These are phyloP conservation scores for Vollenhovia emeryi DNA, from an alignment of 1,140 invertebrate genomes.

Conservation along the genomic window DNA sequence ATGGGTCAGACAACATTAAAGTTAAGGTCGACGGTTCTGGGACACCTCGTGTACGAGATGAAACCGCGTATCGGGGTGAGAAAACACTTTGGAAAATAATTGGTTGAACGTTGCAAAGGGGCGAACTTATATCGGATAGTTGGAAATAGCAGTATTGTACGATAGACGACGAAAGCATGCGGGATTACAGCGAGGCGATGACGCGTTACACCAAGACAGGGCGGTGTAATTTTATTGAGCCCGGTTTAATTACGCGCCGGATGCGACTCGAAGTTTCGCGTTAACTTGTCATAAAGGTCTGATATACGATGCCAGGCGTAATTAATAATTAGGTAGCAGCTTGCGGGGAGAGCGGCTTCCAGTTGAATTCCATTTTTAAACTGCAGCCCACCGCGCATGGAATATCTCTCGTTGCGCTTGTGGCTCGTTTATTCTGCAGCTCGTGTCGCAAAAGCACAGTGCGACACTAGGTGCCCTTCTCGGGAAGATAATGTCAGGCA, in stretches of 20 bases:
- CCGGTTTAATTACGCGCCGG: constrained; percentile 44
- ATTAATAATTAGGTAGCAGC: constrained; percentile 52
- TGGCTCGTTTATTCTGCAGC: constrained; percentile 1
- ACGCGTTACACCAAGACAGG: constrained; percentile 25
- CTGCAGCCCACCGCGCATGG: background rate
- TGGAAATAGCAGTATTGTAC: background rate
- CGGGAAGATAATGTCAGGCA: background rate
- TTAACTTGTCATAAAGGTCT: constrained; percentile 32
- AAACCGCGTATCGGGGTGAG: background rate
- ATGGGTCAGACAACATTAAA: background rate
- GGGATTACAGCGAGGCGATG: background rate
- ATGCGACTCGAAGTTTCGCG: constrained; percentile 39
- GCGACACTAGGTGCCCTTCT: background rate
- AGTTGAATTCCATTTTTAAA: constrained; percentile 43
- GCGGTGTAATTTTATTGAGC: constrained; percentile 33
- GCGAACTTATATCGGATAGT: background rate
- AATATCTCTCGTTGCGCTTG: constrained; percentile 22
- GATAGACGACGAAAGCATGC: background rate
- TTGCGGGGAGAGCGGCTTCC: constrained; percentile 11
- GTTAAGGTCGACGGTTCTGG: background rate
- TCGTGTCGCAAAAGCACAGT: constrained; percentile 4
- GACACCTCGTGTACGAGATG: background rate
- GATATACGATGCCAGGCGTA: constrained; percentile 21
- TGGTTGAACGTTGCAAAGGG: background rate
- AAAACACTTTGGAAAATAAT: background rate